Conservation (phyloP, 2,888 invertebrate genomes). For the Oscheius sp. region DNA sequence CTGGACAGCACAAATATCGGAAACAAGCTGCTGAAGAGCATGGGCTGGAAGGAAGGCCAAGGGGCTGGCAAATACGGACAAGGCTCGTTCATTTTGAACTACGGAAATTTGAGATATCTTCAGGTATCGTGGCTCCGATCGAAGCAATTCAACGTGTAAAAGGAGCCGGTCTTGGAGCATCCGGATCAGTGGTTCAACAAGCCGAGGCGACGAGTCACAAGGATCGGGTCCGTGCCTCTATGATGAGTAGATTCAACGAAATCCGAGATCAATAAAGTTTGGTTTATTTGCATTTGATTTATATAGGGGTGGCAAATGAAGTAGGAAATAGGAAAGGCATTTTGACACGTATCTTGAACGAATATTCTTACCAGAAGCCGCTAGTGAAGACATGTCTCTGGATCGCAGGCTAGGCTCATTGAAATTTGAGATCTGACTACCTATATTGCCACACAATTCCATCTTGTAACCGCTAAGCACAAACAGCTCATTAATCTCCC, state of each 20-base stretch:
- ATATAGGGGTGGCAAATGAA: not conserved
- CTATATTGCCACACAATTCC: too few species aligned
- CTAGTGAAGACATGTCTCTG: too few species aligned
- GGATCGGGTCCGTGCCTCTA: slow-evolving; percentile 56
- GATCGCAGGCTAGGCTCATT: too few species aligned
- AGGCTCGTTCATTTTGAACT: slow-evolving; percentile 56
- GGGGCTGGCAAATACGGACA: slow-evolving; percentile 93
- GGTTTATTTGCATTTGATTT: slow-evolving; percentile 7
- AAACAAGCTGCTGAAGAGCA: slow-evolving; percentile 92
- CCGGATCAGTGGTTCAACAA: slow-evolving; percentile 49
- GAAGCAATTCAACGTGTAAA: slow-evolving; percentile 66
- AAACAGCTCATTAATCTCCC: too few species aligned
- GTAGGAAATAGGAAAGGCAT: not conserved
- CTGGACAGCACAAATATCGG: slow-evolving; percentile 84
- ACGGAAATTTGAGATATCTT: not conserved
- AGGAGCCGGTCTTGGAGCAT: slow-evolving; percentile 67
- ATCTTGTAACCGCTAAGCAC: too few species aligned
- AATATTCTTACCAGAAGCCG: too few species aligned
- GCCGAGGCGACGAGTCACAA: slow-evolving; percentile 50
- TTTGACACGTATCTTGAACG: too few species aligned
- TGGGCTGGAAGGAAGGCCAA: slow-evolving; percentile 98
- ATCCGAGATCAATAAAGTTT: not conserved
- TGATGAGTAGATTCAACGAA: slow-evolving; percentile 50
- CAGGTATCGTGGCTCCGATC: slow-evolving; percentile 71
- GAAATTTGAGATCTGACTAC: too few species aligned